Base-by-base conservation (phyloP, 2,888 invertebrate species). In the Limenitis camilla region DNA sequence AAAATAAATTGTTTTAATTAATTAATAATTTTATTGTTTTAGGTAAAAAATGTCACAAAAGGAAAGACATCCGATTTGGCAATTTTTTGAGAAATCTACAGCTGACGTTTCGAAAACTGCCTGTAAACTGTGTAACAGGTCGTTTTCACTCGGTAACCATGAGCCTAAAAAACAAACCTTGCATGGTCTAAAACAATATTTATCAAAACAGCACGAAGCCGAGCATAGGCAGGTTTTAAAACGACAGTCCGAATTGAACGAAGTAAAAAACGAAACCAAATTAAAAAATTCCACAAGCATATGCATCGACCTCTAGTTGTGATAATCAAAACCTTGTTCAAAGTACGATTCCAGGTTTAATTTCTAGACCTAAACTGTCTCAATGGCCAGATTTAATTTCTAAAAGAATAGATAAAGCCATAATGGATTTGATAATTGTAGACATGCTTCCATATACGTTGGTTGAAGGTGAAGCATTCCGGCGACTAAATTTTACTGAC, bases 371-470 rank as follows among this genome's bases (percentile, higher is more conserved):
- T 57, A 58, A 40, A 40, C 5, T 40, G 31, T 6, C 40, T 9
- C 40, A 19, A 36, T 49, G 49, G 61, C 61, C 63, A 50, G 62
- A 61, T 59, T 58, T 55, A 55, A 59, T 60, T 49, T 43, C 61
- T 45, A 56, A 56, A 51, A 61, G 66, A 46, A 67, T 66, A 45
- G 64, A 67, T 52, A 66, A 64, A 66, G 11, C 33, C 6, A 43
- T 49, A 19, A 43, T 49, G 31, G 39, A 49, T 31, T 8, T 43
- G 8, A 49, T 67, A 55, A 65, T 68, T 53, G 65, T 66, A 10
- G 66, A 67, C 52, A 66, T 67, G 65, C 55, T 66, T 51, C 66
- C 64, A 27, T 68, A 68, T 56, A 49, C 53, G 52, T 58, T 65
- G 48, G 61, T 68, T 38, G 62, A 62, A 61, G 60, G 62, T 44